phyloP scores from a whole-genome alignment of 2,113 vertebrate genomes.

The Origma solitaria region DNA sequence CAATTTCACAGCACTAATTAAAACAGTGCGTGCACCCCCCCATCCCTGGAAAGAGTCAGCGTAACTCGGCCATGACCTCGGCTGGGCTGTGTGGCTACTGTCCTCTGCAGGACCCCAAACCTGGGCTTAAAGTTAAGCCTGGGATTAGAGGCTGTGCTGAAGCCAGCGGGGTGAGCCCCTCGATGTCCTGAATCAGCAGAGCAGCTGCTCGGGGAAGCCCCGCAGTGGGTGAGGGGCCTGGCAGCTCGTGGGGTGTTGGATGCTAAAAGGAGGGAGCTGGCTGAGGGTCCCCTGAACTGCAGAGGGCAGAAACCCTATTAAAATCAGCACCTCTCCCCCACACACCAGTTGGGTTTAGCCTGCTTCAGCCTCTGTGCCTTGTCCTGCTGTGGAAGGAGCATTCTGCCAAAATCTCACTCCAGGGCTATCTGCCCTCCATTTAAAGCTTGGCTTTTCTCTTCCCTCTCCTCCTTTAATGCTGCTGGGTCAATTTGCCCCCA shows the following conservation, averaged over 20 bases:
- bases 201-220: background rate
- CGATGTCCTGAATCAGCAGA: background rate
- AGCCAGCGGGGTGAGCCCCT: background rate
- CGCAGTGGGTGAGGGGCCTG: fast-evolving
- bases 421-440: background rate
- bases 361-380: background rate
- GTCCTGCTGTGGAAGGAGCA: background rate
- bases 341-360: fast-evolving
- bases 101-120: background rate
- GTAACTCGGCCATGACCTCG: background rate
- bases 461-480: background rate
- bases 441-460: background rate
- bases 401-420: background rate
- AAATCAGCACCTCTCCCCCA: background rate
- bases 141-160: slow-evolving; percentile 8
- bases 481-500: background rate
- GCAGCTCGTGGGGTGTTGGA: fast-evolving
- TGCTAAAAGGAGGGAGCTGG: background rate
- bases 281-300: background rate
- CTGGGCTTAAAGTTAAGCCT: slow-evolving; percentile 1
- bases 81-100: background rate
- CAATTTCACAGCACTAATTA: background rate
- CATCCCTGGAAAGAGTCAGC: background rate
- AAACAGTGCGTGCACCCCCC: background rate
- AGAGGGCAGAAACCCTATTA: background rate